These are phyloP conservation scores for Etheostoma perlongum DNA, from an alignment of 2,797 vertebrate species.

Conservation along the genomic window DNA sequence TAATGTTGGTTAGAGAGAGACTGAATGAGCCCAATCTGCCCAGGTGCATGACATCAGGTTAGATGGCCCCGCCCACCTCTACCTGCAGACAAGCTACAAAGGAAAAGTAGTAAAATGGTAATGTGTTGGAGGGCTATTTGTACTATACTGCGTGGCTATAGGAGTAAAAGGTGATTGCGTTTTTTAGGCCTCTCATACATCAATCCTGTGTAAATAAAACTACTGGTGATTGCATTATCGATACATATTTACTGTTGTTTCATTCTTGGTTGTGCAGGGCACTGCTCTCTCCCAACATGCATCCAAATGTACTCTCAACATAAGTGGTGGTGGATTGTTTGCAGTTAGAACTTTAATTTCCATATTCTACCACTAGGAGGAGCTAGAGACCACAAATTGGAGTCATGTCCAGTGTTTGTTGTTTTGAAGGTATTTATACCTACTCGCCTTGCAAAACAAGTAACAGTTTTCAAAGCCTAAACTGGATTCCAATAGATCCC, in stretches of 20 bases:
- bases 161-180: background rate
- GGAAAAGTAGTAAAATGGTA: background rate
- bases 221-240: background rate
- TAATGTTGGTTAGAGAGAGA: background rate
- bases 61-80: background rate
- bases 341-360: slow-evolving; percentile 42
- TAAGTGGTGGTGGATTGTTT: background rate
- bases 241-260: background rate
- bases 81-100: background rate
- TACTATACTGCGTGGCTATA: background rate
- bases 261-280: background rate
- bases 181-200: background rate
- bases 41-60: background rate
- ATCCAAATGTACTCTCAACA: background rate
- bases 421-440: slow-evolving; percentile 8
- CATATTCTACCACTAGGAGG: slow-evolving; percentile 82
- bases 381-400: slow-evolving; percentile 82
- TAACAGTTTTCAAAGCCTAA: slow-evolving; percentile 14
- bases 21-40: background rate
- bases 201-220: no score
- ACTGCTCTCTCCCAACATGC: background rate
- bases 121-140: background rate
- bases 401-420: background rate
- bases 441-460: slow-evolving; percentile 6
- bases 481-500: slow-evolving; percentile 27